Base-by-base conservation (phyloP, 64 coral and sea anemone species). In the Platygyra sinensis region DNA sequence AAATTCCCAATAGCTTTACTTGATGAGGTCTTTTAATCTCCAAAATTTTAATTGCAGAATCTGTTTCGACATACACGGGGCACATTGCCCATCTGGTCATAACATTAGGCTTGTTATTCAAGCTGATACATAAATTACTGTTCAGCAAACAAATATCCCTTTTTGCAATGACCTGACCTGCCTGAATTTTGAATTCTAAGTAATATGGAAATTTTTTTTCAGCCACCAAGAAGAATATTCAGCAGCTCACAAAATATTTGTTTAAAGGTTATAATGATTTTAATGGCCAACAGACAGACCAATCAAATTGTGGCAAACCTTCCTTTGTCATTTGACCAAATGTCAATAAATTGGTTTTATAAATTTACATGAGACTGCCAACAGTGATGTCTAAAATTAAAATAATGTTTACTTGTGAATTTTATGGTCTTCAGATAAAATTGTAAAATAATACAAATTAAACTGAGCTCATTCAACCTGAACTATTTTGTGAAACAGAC, bases 21-120 rank as follows among this genome's bases (percentile, higher is more conserved):
- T 61, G 18, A 8, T 1, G 55, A 19, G 11, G 61, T 80, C 8
- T 32, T 61, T 80, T 19, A 49, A 46, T 17, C 31, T 64, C 18
- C 19, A 42, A 24, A 50, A 38, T 51, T 24, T 50, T 24, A 24
- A 67, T 51, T 69, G 14, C 20, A 8, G 39, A 51, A 51, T 71
- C 20, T 67, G 36, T n/a, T 57, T 54, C 55, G 46, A 28, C 25
- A 10, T 22, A 72, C 22, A 85, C 3, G 52, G 55, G 55, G 9
- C 51, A 80, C 78, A 71, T 64, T 85, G 64, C 15, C 81, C 22
- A 64, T 39, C 80, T 62, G 80, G 32, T 83, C 29, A 65, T 39
- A 83, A 83, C 60, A 83, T 62, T 36, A 64, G 19, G 18, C 36
- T 18, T 38, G 33, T 64, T 9, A 64, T 39, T 42, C 33, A 65